phyloP scores from a whole-genome alignment of 1,140 invertebrate species.

The Leptinotarsa undecemlineata region DNA sequence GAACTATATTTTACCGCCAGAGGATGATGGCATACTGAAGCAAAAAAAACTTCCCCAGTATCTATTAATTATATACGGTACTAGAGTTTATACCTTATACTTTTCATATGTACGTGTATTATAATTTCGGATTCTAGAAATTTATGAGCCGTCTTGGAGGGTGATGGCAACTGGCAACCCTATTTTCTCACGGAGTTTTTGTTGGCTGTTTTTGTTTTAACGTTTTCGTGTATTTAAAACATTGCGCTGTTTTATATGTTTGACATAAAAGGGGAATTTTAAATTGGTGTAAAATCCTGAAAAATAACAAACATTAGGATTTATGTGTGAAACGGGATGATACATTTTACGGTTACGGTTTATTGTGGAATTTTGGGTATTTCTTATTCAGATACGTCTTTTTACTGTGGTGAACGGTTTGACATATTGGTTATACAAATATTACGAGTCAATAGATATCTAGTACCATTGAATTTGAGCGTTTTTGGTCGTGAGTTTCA shows the following conservation, averaged over 20 bases:
- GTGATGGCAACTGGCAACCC: slow-evolving; percentile 8
- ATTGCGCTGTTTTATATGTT: slow-evolving; percentile 24
- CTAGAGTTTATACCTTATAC: slow-evolving; percentile 23
- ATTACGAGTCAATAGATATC: too few relatives aligned
- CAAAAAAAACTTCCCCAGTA: slow-evolving; percentile 21
- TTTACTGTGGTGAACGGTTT: too few relatives aligned
- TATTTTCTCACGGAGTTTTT: slow-evolving; percentile 28
- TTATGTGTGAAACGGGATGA: slow-evolving; percentile 25
- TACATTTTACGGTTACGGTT: not conserved
- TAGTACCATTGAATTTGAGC: too few relatives aligned
- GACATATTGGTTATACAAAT: too few relatives aligned
- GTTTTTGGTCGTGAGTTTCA: too few relatives aligned
- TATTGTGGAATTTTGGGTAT: too few relatives aligned
- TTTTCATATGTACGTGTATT: slow-evolving; percentile 27
- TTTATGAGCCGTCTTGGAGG: slow-evolving; percentile 21
- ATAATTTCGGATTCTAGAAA: slow-evolving; percentile 24
- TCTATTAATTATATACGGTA: slow-evolving; percentile 24
- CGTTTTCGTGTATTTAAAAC: slow-evolving; percentile 25
- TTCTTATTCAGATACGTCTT: too few relatives aligned
- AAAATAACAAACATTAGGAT: slow-evolving; percentile 18
- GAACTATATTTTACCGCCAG: slow-evolving; percentile 25
- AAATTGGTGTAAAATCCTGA: slow-evolving; percentile 25
- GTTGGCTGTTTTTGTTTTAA: slow-evolving; percentile 20
- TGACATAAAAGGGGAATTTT: slow-evolving; percentile 27
- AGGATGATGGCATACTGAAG: slow-evolving; percentile 14